Base-by-base conservation (phyloP, 2,797 vertebrate genomes). In the Chromobotia macracanthus region DNA sequence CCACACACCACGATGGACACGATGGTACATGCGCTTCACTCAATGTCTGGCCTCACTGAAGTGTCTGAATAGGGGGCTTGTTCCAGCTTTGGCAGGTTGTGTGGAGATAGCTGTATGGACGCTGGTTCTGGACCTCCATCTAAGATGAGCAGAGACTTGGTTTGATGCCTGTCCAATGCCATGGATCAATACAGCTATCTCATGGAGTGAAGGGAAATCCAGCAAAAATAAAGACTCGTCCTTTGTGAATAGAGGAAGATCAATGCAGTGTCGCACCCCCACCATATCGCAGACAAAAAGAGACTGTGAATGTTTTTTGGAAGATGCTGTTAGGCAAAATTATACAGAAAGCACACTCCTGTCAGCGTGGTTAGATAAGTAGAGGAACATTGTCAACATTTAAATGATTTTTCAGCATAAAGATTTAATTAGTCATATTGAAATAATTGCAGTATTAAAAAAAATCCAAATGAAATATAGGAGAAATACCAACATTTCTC, bases 131-230 rank as follows among this genome's bases (percentile, higher is more conserved):
- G 81, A 82, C 65, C 15, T 55, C 73, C 80, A 83, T 84, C 84
- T 85, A 80, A 84, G 78, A 71, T 23, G 25, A 68, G 38, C 67
- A 81, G 77, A 77, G 80, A 38, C 72, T 77, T 58, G 72, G 76
- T 86, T 83, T 86, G 80, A 87, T 79, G 83, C 56, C 70, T 3
- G 60, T 78, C 84, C 86, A 82, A 64, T 15, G 50, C 70, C 35
- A 19, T 38, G 79, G 85, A 82, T 85, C 80, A 76, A 80, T 79
- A 80, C 70, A 61, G 56, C 81, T 83, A 70, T 87, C 83, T 84
- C 31, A 50, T 64, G 19, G 53, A 84, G 81, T 56, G 19, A 8
- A 35, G 72, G 75, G 68, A 83, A 82, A 89, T 80, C 79, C 67
- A 82, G 61, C 41, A 60, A 83, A 80, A 63, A 70, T 66, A 73